A percentile compares a stretch with the other conserved stretches of the same genome.
These are phyloP conservation scores for Mythimna impura DNA, from an alignment of 2,888 invertebrate species.

Conservation along the genomic window DNA sequence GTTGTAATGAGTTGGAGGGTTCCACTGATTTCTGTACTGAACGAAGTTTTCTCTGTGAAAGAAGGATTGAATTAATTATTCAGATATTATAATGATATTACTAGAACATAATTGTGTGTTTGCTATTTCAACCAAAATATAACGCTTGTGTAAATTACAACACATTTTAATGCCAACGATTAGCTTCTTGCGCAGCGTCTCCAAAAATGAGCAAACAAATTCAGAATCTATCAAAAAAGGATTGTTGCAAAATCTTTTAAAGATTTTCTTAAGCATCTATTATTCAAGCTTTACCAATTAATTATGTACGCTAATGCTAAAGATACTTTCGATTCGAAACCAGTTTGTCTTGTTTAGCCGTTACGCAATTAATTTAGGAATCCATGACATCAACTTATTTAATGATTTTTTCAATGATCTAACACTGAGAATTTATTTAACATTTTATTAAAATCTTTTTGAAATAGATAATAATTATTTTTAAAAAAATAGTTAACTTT, in stretches of 20 bases:
- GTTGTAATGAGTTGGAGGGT: slow-evolving; percentile 80
- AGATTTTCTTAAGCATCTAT: slow-evolving; percentile 27
- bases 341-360: slow-evolving; percentile 55
- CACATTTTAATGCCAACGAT: background rate
- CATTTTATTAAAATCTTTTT: background rate
- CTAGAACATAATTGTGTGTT: too few relatives aligned
- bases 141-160: background rate
- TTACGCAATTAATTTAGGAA: slow-evolving; percentile 47
- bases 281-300: slow-evolving; percentile 51
- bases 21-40: slow-evolving; percentile 90
- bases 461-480: background rate
- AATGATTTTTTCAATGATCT: slow-evolving; percentile 28
- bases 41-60: slow-evolving; percentile 92
- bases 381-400: slow-evolving; percentile 37
- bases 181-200: background rate
- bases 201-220: background rate
- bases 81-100: background rate
- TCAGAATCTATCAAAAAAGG: slow-evolving; percentile 5
- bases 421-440: slow-evolving; percentile 7
- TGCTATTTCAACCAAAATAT: background rate
- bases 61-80: slow-evolving; percentile 37
- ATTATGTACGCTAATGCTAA: slow-evolving; percentile 40
- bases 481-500: background rate
- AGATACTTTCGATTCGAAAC: slow-evolving; percentile 60
- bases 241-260: slow-evolving; percentile 19